A percentile compares a stretch with the other conserved stretches of the same genome.
Conservation (phyloP, 2,888 invertebrate species). For the Embidobia sp. region DNA sequence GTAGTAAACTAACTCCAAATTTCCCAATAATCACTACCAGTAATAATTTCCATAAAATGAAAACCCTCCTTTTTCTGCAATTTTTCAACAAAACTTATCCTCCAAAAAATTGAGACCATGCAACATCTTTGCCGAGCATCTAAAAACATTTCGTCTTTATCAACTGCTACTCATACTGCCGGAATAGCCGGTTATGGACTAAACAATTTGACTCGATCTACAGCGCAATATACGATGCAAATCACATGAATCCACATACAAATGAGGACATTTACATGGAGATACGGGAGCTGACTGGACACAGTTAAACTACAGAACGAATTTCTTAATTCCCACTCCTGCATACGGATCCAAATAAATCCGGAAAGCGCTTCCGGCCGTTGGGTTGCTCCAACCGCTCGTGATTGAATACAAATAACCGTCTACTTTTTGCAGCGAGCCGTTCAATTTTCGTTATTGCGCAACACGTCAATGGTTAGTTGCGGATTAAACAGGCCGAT, state of each 20-base stretch:
- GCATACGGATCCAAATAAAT: too few relatives aligned
- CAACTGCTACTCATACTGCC: background rate
- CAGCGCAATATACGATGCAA: slow-evolving; percentile 37
- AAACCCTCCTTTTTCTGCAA: too few relatives aligned
- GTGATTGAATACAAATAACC: background rate
- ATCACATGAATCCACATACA: slow-evolving; percentile 45
- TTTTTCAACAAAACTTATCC: too few relatives aligned
- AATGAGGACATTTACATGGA: slow-evolving; percentile 46
- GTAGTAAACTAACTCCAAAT: too few relatives aligned
- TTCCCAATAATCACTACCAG: too few relatives aligned
- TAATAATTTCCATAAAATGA: too few relatives aligned
- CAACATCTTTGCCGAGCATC: background rate
- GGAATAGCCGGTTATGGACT: slow-evolving; percentile 22
- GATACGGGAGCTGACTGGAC: background rate
- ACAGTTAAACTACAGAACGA: slow-evolving; percentile 6
- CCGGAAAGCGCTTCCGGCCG: too few relatives aligned
- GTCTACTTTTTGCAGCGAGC: background rate
- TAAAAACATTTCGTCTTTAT: slow-evolving; percentile 15
- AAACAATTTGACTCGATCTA: slow-evolving; percentile 42
- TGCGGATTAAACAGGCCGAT: slow-evolving; percentile 52
- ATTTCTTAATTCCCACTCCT: too few relatives aligned
- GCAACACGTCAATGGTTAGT: slow-evolving; percentile 27
- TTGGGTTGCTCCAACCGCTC: too few relatives aligned
- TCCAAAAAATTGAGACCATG: too few relatives aligned
- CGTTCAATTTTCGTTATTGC: slow-evolving; percentile 30